Conservation (phyloP, 1,140 invertebrate genomes). For the Nephotettix cincticeps region DNA sequence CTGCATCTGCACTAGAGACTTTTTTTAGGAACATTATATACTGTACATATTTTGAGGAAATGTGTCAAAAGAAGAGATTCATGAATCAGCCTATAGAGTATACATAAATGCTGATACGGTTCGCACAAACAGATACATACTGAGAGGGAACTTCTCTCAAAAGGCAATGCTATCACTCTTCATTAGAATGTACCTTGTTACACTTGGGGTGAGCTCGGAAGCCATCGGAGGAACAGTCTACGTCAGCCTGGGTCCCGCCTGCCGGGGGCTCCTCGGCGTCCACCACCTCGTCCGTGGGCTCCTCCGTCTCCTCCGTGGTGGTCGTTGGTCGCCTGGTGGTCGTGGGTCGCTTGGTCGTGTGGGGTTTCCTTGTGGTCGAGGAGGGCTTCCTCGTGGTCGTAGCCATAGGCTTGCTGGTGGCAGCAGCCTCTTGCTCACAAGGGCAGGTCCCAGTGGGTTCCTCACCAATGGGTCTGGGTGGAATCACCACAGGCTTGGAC, state of each 20-base stretch:
- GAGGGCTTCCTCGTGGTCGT: constrained; percentile 18
- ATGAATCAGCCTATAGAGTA: too few species aligned
- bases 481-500: neutral
- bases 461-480: too few species aligned
- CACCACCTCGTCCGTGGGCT: neutral
- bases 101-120: too few species aligned
- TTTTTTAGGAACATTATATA: too few species aligned
- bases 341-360: constrained; percentile 28
- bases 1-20: too few species aligned
- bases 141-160: too few species aligned
- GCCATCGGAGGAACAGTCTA: constrained; percentile 58
- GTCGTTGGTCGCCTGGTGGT: constrained; percentile 37
- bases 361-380: constrained; percentile 40
- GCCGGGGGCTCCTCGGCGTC: neutral
- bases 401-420: constrained; percentile 26
- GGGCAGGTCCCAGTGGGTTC: neutral
- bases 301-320: neutral
- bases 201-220: constrained; percentile 67
- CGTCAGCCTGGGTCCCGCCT: constrained; percentile 47
- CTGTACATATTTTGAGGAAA: too few species aligned
- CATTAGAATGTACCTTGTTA: constrained; percentile 54
- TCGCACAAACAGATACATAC: too few species aligned
- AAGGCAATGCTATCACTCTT: too few species aligned
- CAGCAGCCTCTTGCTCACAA: constrained; percentile 4
- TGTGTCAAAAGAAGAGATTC: too few species aligned